Evolutionary conservation across 2,888 invertebrate genomes (phyloP).

Genomic region (Andricus curvator): DNA sequence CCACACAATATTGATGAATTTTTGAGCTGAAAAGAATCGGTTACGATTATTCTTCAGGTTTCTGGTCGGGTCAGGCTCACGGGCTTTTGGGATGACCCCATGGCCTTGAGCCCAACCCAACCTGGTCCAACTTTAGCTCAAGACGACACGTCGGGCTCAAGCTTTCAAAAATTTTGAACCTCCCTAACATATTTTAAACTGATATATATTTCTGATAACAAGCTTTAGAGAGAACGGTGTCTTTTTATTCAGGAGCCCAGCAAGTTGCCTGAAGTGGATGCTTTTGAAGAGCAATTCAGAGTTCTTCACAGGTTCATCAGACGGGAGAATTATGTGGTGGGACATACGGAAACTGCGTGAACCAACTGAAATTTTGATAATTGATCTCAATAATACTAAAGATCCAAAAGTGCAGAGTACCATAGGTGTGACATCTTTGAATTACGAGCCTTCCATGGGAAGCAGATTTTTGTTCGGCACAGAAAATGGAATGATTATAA

Average conservation of each 20-base stretch:
- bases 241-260: slow-evolving; percentile 62
- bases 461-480: slow-evolving; percentile 88
- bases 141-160: too few species aligned
- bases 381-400: slow-evolving; percentile 84
- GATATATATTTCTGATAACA: not conserved
- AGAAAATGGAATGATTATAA: slow-evolving; percentile 83
- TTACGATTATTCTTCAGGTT: too few species aligned
- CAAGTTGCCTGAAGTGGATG: slow-evolving; percentile 87
- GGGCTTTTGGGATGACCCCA: too few species aligned
- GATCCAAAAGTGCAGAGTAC: slow-evolving; percentile 83
- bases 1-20: too few species aligned
- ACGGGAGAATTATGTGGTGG: slow-evolving; percentile 94
- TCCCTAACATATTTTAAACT: not conserved
- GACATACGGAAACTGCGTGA: slow-evolving; percentile 87
- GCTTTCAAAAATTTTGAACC: too few species aligned
- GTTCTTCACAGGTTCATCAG: slow-evolving; percentile 94
- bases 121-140: too few species aligned
- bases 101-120: too few species aligned
- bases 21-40: too few species aligned
- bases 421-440: slow-evolving; percentile 86
- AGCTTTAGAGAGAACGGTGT: not conserved
- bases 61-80: too few species aligned
- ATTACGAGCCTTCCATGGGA: slow-evolving; percentile 90
- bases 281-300: slow-evolving; percentile 95
- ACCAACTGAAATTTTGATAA: slow-evolving; percentile 85